Evolutionary conservation across 1,140 invertebrate genomes (phyloP).

Genomic region (Lepidurus packardi): DNA sequence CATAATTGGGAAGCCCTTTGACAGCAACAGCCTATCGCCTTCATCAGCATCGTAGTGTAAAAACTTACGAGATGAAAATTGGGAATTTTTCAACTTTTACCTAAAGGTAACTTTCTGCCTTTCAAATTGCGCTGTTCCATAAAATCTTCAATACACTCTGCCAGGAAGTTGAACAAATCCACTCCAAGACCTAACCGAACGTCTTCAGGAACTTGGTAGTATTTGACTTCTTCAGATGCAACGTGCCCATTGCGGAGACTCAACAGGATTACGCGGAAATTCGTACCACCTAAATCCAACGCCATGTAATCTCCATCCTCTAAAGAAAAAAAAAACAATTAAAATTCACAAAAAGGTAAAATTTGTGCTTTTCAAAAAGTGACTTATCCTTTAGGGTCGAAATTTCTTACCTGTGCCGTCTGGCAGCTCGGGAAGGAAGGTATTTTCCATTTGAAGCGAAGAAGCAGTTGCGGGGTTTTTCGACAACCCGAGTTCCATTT

Average conservation of each 20-base stretch:
- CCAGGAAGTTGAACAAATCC: slow-evolving; percentile 68
- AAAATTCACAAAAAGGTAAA: background rate
- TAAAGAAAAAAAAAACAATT: slow-evolving; percentile 40
- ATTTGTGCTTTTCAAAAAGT: background rate
- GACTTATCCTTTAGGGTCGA: background rate
- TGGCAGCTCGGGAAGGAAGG: slow-evolving; percentile 56
- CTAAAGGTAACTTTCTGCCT: slow-evolving; percentile 56
- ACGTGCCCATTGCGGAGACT: slow-evolving; percentile 51
- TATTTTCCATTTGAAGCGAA: slow-evolving; percentile 61
- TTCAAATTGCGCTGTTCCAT: slow-evolving; percentile 53
- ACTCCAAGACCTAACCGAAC: slow-evolving; percentile 52
- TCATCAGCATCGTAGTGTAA: slow-evolving; percentile 7
- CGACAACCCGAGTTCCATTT: slow-evolving; percentile 55
- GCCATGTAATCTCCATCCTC: slow-evolving; percentile 67
- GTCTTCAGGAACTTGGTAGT: slow-evolving; percentile 52
- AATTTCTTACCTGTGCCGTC: slow-evolving; percentile 54
- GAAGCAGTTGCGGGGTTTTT: slow-evolving; percentile 49
- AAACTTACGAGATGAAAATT: background rate
- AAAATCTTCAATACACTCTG: slow-evolving; percentile 65
- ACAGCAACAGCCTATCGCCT: slow-evolving; percentile 4
- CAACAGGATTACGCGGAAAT: slow-evolving; percentile 67
- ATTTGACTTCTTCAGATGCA: slow-evolving; percentile 49
- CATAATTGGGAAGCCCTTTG: background rate
- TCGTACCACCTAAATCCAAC: slow-evolving; percentile 72
- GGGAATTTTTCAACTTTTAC: slow-evolving; percentile 41